Evolutionary conservation across 2,797 vertebrate genomes (phyloP).

Genomic region (Taenioides sp.): DNA sequence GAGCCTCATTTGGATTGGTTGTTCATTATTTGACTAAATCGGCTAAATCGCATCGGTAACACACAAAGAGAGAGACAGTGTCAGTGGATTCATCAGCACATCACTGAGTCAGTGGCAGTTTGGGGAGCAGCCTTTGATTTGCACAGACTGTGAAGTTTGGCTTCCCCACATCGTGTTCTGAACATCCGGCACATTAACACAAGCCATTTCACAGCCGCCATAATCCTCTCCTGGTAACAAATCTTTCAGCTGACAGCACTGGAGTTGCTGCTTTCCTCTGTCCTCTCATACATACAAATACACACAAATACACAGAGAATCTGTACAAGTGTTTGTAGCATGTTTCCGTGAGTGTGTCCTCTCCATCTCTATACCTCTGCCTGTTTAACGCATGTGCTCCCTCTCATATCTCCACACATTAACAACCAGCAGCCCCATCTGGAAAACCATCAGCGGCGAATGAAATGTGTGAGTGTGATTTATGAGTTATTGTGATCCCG

Average conservation of each 20-base stretch:
- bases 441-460: constrained; percentile 74
- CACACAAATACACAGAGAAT: too few relatives aligned
- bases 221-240: constrained; percentile 71
- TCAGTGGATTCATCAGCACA: constrained; percentile 44
- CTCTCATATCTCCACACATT: constrained; percentile 57
- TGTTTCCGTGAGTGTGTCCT: constrained; percentile 14
- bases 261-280: constrained; percentile 51
- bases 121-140: constrained; percentile 57
- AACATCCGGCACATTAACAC: constrained; percentile 66
- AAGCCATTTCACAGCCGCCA: constrained; percentile 61
- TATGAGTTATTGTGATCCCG: constrained; percentile 75
- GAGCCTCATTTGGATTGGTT: constrained; percentile 42
- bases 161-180: constrained; percentile 49
- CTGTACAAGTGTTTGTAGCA: too few relatives aligned
- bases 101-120: constrained; percentile 40
- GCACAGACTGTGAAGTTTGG: constrained; percentile 42
- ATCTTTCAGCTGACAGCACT: constrained; percentile 66
- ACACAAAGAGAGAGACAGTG: not conserved
- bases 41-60: constrained; percentile 12
- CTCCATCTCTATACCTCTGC: constrained; percentile 14
- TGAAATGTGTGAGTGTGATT: constrained; percentile 72
- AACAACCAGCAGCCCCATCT: constrained; percentile 60
- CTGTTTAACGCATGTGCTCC: constrained; percentile 3
- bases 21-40: constrained; percentile 32
- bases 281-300: constrained; percentile 39